Percentiles rank a stretch among this genome's conserved stretches.
phyloP scores from a whole-genome alignment of 64 coral and sea anemone genomes.

The Porites australiensis region DNA sequence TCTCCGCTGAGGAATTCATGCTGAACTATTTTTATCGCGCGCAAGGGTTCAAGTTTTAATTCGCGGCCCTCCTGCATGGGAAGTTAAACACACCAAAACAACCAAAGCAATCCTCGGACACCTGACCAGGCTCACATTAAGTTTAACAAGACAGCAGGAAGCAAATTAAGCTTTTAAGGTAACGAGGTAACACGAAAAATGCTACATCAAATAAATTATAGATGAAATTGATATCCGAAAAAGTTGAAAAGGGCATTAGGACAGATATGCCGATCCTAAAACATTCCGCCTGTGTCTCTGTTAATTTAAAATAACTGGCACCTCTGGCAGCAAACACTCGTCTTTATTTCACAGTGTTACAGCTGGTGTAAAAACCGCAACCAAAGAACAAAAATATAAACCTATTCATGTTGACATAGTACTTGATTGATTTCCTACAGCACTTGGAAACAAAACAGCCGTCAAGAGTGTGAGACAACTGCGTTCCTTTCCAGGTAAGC shows the following conservation, averaged over 20 bases:
- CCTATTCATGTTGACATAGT: neutral
- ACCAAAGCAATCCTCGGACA: neutral
- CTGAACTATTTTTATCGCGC: slow-evolving; percentile 18
- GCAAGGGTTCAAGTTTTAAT: neutral
- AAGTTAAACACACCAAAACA: neutral
- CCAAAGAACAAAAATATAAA: neutral
- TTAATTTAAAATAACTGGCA: slow-evolving; percentile 17
- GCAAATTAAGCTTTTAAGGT: neutral
- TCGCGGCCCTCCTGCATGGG: slow-evolving; percentile 11
- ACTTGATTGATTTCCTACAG: neutral
- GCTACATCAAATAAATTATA: neutral
- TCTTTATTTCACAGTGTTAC: neutral
- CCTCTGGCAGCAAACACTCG: neutral
- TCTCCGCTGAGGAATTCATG: slow-evolving; percentile 20
- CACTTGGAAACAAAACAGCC: neutral
- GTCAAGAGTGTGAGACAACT: too few relatives aligned
- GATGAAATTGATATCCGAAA: slow-evolving; percentile 32
- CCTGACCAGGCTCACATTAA: neutral
- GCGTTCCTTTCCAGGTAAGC: too few relatives aligned
- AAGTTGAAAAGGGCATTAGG: neutral
- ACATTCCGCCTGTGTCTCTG: slow-evolving; percentile 5
- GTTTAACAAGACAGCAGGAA: slow-evolving; percentile 4
- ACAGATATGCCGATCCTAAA: slow-evolving; percentile 23
- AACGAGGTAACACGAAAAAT: slow-evolving; percentile 28
- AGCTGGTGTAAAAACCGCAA: neutral